Conservation (phyloP, 2,888 invertebrate genomes). For the Macroteleia sp. region DNA sequence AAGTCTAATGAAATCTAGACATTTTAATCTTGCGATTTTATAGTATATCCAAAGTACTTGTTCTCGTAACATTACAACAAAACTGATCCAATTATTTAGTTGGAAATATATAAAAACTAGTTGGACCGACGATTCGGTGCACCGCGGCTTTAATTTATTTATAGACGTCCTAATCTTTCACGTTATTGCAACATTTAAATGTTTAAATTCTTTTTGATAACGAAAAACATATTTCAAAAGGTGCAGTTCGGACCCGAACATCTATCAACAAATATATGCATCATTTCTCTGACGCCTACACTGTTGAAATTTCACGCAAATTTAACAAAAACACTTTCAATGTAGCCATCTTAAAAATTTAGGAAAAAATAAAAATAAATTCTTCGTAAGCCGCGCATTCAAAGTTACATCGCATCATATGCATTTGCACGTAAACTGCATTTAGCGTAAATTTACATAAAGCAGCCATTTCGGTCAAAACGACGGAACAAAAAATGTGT, state of each 20-base stretch:
- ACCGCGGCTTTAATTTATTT: slow-evolving; percentile 20
- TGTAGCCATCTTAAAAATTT: slow-evolving; percentile 12
- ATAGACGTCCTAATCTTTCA: slow-evolving; percentile 23
- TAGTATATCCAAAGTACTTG: slow-evolving; percentile 16
- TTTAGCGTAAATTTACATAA: slow-evolving; percentile 56
- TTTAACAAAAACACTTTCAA: slow-evolving; percentile 36
- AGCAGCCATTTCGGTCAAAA: slow-evolving; percentile 41
- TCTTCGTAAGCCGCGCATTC: slow-evolving; percentile 19
- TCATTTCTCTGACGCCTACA: slow-evolving; percentile 32
- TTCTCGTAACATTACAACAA: slow-evolving; percentile 25
- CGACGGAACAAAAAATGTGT: slow-evolving; percentile 35
- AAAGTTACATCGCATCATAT: slow-evolving; percentile 47
- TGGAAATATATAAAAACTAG: slow-evolving; percentile 23
- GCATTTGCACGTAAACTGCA: slow-evolving; percentile 59
- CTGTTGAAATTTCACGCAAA: slow-evolving; percentile 32
- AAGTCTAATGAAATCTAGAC: slow-evolving; percentile 48
- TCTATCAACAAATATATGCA: slow-evolving; percentile 32
- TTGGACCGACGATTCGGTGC: not conserved
- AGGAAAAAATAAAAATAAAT: no score
- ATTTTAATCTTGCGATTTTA: slow-evolving; percentile 46
- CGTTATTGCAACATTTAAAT: slow-evolving; percentile 13
- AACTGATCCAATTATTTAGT: slow-evolving; percentile 30
- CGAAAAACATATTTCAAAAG: slow-evolving; percentile 36
- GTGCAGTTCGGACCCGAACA: not conserved
- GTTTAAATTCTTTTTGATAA: slow-evolving; percentile 21